These are phyloP conservation scores for Syngnathoides biaculeatus DNA, from an alignment of 2,113 vertebrate genomes.

Conservation along the genomic window DNA sequence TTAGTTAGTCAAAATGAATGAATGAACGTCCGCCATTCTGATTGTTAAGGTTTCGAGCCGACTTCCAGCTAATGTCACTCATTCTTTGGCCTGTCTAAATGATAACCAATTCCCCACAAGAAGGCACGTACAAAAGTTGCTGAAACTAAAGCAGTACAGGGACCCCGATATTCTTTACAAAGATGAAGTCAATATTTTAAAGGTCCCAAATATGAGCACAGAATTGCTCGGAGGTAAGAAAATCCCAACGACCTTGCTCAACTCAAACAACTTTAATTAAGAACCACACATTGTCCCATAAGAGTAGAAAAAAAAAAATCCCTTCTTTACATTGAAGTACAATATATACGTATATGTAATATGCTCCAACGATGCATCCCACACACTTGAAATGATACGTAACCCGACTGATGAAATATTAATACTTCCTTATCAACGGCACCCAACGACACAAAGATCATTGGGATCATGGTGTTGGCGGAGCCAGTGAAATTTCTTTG, in stretches of 20 bases:
- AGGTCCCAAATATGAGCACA: too few species aligned
- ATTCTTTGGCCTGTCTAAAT: too few species aligned
- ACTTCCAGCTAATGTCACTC: too few species aligned
- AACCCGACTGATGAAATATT: slow-evolving; percentile 19
- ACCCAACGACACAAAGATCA: slow-evolving; percentile 20
- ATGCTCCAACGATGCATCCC: slow-evolving; percentile 51
- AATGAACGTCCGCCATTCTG: too few species aligned
- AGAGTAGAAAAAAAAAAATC: slow-evolving; percentile 61
- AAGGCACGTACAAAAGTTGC: too few species aligned
- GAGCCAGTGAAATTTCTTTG: slow-evolving; percentile 3
- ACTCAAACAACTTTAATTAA: slow-evolving; percentile 64
- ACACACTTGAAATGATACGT: slow-evolving; percentile 38
- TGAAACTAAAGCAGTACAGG: too few species aligned
- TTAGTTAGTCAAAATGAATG: too few species aligned
- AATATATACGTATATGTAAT: slow-evolving; percentile 21
- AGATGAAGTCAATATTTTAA: too few species aligned
- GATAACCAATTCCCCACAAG: too few species aligned
- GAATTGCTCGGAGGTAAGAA: neutral
- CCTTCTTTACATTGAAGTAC: slow-evolving; percentile 52
- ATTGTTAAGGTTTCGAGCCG: too few species aligned
- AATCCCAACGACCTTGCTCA: slow-evolving; percentile 4
- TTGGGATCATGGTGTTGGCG: neutral
- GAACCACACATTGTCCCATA: slow-evolving; percentile 52
- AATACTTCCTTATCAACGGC: slow-evolving; percentile 28
- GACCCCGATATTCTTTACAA: too few species aligned